These are phyloP conservation scores for Drosophila sucinea DNA, from an alignment of 1,140 invertebrate genomes.

Conservation along the genomic window DNA sequence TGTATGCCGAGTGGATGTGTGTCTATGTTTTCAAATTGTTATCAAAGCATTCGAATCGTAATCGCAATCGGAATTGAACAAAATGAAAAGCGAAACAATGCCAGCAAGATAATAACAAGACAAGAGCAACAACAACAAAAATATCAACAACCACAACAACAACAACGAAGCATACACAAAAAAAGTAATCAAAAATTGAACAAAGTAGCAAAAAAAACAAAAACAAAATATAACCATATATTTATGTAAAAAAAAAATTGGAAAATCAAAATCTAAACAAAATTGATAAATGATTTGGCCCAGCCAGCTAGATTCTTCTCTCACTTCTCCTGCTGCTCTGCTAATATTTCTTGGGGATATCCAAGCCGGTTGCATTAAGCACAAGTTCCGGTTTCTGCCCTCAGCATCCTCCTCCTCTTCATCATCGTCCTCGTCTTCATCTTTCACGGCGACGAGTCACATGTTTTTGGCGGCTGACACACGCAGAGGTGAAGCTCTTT, in stretches of 20 bases:
- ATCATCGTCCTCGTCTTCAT: conserved; percentile 8
- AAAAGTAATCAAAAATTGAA: conserved; percentile 10
- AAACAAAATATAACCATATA: neutral
- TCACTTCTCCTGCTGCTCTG: neutral
- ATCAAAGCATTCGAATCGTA: conserved; percentile 26
- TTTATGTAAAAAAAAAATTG: neutral
- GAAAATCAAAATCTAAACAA: neutral
- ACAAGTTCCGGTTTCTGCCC: conserved; percentile 5
- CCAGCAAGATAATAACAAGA: conserved; percentile 4
- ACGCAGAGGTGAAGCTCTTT: conserved; percentile 13
- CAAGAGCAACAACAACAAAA: conserved; percentile 2
- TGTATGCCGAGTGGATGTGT: conserved; percentile 17
- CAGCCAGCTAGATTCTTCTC: conserved; percentile 6
- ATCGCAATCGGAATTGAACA: conserved; percentile 12
- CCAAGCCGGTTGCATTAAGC: conserved; percentile 12
- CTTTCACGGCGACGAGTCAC: neutral
- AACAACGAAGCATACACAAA: conserved; percentile 11
- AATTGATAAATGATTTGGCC: conserved; percentile 4
- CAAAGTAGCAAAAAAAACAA: neutral
- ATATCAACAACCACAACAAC: conserved; percentile 22
- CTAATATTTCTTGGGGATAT: conserved; percentile 1
- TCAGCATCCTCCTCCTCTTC: conserved; percentile 1
- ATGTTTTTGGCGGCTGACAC: conserved; percentile 13
- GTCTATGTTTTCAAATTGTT: conserved; percentile 22
- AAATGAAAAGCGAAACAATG: conserved; percentile 12